Percentiles rank a stretch among this genome's conserved stretches.
Evolutionary conservation across 2,113 vertebrate species (phyloP).

Genomic region (Chiloscyllium plagiosum): DNA sequence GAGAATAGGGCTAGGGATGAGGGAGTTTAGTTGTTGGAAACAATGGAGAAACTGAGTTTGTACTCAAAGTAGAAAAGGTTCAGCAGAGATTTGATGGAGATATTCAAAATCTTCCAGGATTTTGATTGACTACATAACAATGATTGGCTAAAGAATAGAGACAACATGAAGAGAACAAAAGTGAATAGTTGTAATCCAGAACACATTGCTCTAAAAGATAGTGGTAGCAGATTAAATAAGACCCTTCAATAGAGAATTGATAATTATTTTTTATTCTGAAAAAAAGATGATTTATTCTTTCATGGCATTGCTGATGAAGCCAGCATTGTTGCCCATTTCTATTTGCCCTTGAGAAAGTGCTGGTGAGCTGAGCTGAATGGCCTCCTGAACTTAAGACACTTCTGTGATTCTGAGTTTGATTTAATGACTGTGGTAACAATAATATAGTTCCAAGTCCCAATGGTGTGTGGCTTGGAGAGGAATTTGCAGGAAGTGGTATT

Average conservation of each 20-base stretch:
- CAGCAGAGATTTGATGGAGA: background rate
- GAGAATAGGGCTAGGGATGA: background rate
- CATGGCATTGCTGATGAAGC: background rate
- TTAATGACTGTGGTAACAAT: too few species aligned
- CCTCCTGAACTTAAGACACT: too few species aligned
- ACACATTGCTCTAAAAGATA: too few species aligned
- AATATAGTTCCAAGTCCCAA: background rate
- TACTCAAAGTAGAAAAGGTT: background rate
- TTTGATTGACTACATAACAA: too few species aligned
- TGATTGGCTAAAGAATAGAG: too few species aligned
- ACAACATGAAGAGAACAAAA: background rate
- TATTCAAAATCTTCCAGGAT: background rate
- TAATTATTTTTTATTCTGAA: too few species aligned
- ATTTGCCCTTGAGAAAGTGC: background rate
- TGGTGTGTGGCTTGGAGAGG: background rate
- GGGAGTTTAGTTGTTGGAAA: background rate
- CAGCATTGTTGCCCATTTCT: background rate
- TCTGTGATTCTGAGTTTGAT: too few species aligned
- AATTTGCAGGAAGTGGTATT: too few species aligned
- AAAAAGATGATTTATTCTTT: background rate
- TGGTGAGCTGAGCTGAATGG: too few species aligned
- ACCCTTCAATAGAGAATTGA: background rate
- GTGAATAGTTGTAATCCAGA: too few species aligned
- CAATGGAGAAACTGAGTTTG: background rate
- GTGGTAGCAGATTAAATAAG: background rate